Evolutionary conservation across 2,797 vertebrate genomes (phyloP), one percentile per base, ranked within the genome.

Genomic region (Myiotriccus ornatus): DNA sequence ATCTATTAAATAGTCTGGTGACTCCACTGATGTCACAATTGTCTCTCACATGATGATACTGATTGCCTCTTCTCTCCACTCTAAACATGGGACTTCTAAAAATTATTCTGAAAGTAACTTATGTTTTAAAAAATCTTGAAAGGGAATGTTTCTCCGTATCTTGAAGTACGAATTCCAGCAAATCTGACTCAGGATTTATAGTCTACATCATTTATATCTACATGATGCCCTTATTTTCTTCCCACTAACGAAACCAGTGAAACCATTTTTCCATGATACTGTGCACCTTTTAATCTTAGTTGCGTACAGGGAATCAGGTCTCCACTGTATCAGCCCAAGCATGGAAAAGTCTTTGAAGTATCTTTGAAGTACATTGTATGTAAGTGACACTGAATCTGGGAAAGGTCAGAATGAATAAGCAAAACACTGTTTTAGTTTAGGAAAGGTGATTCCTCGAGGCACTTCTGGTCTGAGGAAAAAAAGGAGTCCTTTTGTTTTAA

Each of bases 81-180:
- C 25, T 56, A 78, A 91, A 77, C 22, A n/a, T 27, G 6, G 30
- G 3, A 25, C 17, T 20, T 82, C 34, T 69, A 0, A 16, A 49
- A 81, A 95, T 79, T 91, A 84, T 91, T 96, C 74, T 80, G 50
- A 95, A 96, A 92, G 92, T 92, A 88, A 68, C 76, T 89, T 47
- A 55, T 15, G 83, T 97, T 96, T 94, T 39, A 35, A 91, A 93
- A 96, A 91, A 83, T 41, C 65, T 92, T 95, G 64, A 87, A 92
- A 92, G 93, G 21, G 53, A 71, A 84, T 77, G 59, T 73, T 92
- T 81, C 63, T 52, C 76, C 21, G n/a, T 30, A 59, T 82, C 60
- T 89, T 94, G 60, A 74, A 78, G 39, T 84, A 76, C 53, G 44
- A 73, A 81, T 71, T 94, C 28, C 50, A 84, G 34, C 25, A 84